Base-by-base conservation (phyloP, 1,140 invertebrate species). In the Araneus ventricosus region DNA sequence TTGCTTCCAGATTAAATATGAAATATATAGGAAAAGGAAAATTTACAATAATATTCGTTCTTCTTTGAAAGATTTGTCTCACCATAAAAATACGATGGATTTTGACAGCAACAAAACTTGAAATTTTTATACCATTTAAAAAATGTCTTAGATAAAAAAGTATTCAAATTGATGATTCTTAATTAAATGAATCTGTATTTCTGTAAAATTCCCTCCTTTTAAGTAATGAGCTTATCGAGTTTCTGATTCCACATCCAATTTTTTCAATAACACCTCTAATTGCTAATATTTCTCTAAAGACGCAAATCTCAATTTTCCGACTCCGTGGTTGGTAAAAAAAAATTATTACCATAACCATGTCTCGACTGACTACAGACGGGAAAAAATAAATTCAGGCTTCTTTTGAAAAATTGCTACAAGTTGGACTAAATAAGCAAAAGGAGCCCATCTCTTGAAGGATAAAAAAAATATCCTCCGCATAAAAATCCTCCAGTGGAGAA, bases 251-350 rank as follows among this genome's bases (percentile, higher is more conserved):
- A 67, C 0, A 8, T 14, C 0, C 10, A 27, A 67, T 27, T 67
- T n/a, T 67, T n/a, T 27, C 4, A n/a, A 27, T 8, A 67, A 67
- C 24, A 2, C n/a, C n/a, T 67, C 63, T n/a, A 89, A 52, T 45
- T 85, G 59, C 30, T 63, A 61, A 41, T 82, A 39, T 41, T 37
- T 39, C 39, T 70, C 61, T 89, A 57, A 96, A 30, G 22, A 88
- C 79, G 22, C 8, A 39, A 92, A 67, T 45, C 20, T 41, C 20
- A 37, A 20, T 37, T 75, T 75, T 37, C 20, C 30, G 10, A 67
- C 7, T 34, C 34, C 30, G 14, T 4, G 1, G 1, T 20, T 3
- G 3, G 6, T 20, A 63, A 22, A 22, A 37, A 30, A 75, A 34
- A 34, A 34, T 17, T 34, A 3, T 75, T 30, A 27, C 0, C 70